These are phyloP conservation scores for Incurvaria masculella DNA, from an alignment of 2,888 invertebrate genomes.

Conservation along the genomic window DNA sequence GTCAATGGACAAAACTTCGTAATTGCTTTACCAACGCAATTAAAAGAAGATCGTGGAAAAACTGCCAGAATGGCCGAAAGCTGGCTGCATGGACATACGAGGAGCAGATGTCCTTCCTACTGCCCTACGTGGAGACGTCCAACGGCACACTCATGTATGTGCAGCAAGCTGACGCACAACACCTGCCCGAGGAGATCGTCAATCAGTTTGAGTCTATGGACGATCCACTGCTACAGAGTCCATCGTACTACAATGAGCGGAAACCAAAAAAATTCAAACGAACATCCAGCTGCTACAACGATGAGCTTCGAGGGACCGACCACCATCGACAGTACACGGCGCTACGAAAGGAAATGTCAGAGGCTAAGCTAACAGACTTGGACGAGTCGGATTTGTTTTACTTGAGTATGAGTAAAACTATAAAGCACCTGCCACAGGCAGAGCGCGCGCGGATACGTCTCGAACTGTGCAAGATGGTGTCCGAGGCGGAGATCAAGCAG, in stretches of 20 bases:
- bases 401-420: constrained; percentile 5
- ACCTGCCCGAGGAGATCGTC: neutral
- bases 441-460: neutral
- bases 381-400: constrained; percentile 5
- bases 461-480: neutral
- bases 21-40: neutral
- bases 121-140: neutral
- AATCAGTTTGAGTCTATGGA: neutral
- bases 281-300: neutral
- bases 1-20: neutral
- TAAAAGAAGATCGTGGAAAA: neutral
- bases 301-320: neutral
- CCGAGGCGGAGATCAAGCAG: constrained; percentile 1
- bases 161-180: neutral
- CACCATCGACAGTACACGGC: neutral
- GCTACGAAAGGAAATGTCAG: neutral
- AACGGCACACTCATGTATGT: neutral
- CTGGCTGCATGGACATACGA: neutral
- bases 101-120: neutral
- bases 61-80: neutral
- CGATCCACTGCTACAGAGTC: neutral
- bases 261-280: neutral
- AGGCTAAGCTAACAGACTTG: neutral
- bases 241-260: neutral
- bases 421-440: constrained; percentile 1